Percentiles rank a stretch among this genome's conserved stretches.
phyloP scores from a whole-genome alignment of 2,888 invertebrate species.

The Buathra laborator region DNA sequence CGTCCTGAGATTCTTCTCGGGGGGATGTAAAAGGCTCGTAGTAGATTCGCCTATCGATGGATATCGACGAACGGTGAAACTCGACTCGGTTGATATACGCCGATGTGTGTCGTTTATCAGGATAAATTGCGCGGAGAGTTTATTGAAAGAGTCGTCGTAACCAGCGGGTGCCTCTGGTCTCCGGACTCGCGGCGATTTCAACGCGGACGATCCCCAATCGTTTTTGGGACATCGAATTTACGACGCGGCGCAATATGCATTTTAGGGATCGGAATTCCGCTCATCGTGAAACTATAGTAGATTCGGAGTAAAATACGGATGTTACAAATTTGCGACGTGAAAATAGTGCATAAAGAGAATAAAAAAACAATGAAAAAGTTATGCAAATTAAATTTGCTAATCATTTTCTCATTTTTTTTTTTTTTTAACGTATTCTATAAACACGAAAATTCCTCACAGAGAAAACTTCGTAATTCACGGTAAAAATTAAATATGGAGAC shows the following conservation, averaged over 20 bases:
- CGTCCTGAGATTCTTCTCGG: neutral
- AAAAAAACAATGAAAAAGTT: neutral
- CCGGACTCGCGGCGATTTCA: neutral
- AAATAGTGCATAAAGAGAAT: too few species aligned
- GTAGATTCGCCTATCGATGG: conserved; percentile 24
- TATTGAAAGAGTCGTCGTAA: conserved; percentile 49
- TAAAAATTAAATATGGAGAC: too few species aligned
- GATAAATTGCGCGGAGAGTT: conserved; percentile 24
- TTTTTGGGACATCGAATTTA: conserved; percentile 64
- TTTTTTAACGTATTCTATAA: too few species aligned
- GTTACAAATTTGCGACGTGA: neutral
- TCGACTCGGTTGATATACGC: neutral
- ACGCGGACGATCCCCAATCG: conserved; percentile 37
- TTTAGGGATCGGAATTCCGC: conserved; percentile 39
- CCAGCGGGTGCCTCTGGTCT: conserved; percentile 10
- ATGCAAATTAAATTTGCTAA: neutral
- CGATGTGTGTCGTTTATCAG: conserved; percentile 57
- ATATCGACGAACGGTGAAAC: conserved; percentile 15
- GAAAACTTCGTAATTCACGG: too few species aligned
- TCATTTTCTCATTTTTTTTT: too few species aligned
- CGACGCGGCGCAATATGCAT: conserved; percentile 60
- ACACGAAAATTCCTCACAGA: too few species aligned
- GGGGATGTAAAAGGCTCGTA: conserved; percentile 9
- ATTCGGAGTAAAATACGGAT: neutral
- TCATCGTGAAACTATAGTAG: neutral